Conservation (phyloP, 2,113 vertebrate species). For the Elephantulus edwardii region DNA sequence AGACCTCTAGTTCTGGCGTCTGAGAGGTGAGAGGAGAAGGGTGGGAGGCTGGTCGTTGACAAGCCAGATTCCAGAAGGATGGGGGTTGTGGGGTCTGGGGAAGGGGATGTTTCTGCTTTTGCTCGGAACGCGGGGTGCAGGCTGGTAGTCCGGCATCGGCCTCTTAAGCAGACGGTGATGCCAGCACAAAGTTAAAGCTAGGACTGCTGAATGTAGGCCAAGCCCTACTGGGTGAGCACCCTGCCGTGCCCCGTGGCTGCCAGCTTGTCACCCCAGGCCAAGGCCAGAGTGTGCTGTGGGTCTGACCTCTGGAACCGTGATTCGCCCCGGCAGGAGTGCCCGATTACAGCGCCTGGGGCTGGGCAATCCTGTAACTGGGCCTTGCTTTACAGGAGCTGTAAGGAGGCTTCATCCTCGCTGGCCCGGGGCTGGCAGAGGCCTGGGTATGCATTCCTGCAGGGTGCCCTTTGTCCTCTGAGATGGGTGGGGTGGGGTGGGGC, state of each 20-base stretch:
- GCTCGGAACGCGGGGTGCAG: background rate
- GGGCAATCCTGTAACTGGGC: background rate
- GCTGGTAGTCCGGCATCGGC: background rate
- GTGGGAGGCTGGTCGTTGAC: background rate
- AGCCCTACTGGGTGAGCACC: background rate
- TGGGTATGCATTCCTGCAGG: background rate
- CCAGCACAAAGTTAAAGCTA: background rate
- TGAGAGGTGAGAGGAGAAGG: background rate
- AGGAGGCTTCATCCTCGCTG: background rate
- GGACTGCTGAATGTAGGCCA: no score
- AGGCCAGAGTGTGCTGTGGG: background rate
- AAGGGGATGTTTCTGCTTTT: background rate
- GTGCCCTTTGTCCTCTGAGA: background rate
- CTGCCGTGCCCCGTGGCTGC: background rate
- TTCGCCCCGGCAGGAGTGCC: background rate
- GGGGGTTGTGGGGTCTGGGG: background rate
- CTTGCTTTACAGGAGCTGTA: conserved; percentile 3
- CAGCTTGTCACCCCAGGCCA: background rate
- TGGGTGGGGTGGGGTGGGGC: background rate
- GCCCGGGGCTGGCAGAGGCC: background rate
- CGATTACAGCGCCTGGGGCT: background rate
- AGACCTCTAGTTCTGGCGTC: background rate
- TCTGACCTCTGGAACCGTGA: background rate
- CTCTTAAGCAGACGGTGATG: background rate
- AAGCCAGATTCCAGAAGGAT: background rate